A percentile compares a stretch with the other conserved stretches of the same genome.
Conservation (phyloP, 2,888 invertebrate genomes). For the Mesorhabditis spiculigera region DNA sequence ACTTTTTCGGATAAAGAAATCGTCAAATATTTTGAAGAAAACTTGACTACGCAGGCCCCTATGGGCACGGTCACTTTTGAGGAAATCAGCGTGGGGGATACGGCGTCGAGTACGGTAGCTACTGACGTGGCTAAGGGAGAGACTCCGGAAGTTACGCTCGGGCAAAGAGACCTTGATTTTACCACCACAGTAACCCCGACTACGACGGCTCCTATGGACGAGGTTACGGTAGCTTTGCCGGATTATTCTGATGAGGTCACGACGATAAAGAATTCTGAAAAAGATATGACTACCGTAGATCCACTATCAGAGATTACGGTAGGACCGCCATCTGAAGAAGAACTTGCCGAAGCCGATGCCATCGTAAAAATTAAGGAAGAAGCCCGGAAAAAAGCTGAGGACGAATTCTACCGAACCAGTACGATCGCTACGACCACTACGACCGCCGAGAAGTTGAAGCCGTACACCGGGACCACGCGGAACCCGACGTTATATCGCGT, state of each 20-base stretch:
- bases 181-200: not conserved
- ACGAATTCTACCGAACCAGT: not conserved
- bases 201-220: not conserved
- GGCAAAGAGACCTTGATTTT: no score
- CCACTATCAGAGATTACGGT: not conserved
- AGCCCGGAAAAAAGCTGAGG: not conserved
- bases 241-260: no score
- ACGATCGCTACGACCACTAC: not conserved
- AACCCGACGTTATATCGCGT: not conserved
- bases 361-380: conserved; percentile 5
- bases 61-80: not conserved
- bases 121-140: not conserved
- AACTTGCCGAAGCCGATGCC: not conserved
- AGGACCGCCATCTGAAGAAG: not conserved
- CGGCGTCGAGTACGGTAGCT: not conserved
- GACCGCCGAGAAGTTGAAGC: not conserved
- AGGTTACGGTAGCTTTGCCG: no score
- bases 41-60: conserved; percentile 3
- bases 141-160: not conserved
- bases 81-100: not conserved
- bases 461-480: not conserved
- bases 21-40: not conserved
- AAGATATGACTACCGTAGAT: no score
- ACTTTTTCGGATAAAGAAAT: not conserved
- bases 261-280: no score